Conservation (phyloP, 1,140 invertebrate species). For the Catajapyx aquilonaris region DNA sequence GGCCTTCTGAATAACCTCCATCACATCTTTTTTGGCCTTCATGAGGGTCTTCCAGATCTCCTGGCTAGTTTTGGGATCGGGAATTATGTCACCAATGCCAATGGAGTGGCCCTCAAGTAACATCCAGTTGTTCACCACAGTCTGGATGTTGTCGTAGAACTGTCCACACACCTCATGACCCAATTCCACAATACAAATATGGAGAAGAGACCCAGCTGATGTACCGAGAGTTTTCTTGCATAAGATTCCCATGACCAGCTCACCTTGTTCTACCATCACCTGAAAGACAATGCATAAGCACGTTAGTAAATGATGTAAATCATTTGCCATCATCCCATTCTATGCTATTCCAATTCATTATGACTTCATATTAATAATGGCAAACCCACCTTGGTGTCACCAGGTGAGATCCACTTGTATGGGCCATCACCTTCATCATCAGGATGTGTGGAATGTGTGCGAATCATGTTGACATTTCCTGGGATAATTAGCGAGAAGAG, state of each 20-base stretch:
- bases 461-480: conserved; percentile 34
- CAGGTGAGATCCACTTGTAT: conserved; percentile 45
- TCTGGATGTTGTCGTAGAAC: conserved; percentile 45
- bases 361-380: too few relatives aligned
- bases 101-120: conserved; percentile 37
- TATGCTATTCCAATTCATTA: too few relatives aligned
- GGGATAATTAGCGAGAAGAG: conserved; percentile 42
- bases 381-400: conserved; percentile 41
- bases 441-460: conserved; percentile 40
- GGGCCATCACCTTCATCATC: conserved; percentile 40
- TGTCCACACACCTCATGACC: conserved; percentile 34
- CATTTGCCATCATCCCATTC: too few relatives aligned
- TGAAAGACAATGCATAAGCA: conserved; percentile 20
- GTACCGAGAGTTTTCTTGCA: conserved; percentile 41
- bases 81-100: conserved; percentile 42
- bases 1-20: conserved; percentile 98
- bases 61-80: conserved; percentile 35
- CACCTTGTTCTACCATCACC: conserved; percentile 40
- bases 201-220: conserved; percentile 33
- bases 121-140: conserved; percentile 42
- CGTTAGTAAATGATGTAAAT: too few relatives aligned
- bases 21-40: conserved; percentile 98
- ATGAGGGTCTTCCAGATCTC: conserved; percentile 80
- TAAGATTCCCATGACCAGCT: conserved; percentile 33
- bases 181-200: conserved; percentile 35